Conservation (phyloP, 2,797 vertebrate genomes). For the Tauraco hartlaubi region DNA sequence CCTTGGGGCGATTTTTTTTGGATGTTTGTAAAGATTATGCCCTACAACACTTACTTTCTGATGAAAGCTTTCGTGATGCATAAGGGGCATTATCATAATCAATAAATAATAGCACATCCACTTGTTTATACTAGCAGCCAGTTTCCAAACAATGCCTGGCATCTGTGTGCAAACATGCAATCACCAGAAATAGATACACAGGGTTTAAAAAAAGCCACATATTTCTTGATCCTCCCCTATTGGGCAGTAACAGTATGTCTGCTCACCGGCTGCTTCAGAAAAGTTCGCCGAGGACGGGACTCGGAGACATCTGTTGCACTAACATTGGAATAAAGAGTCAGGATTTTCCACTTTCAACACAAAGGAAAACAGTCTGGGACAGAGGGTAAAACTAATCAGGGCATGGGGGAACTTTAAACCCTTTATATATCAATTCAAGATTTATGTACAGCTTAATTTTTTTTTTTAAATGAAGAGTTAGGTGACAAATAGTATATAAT, state of each 20-base stretch:
- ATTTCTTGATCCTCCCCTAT: neutral
- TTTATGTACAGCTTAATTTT: neutral
- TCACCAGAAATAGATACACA: neutral
- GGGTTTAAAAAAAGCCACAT: neutral
- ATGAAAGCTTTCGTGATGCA: rapidly evolving
- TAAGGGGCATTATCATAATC: rapidly evolving
- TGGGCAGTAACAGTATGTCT: neutral
- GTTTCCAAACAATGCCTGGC: neutral
- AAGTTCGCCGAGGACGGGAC: rapidly evolving
- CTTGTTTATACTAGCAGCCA: neutral
- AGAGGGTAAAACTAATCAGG: neutral
- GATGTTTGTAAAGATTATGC: neutral
- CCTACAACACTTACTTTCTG: neutral
- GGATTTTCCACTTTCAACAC: neutral
- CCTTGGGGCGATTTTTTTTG: no score
- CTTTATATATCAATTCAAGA: neutral
- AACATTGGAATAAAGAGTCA: rapidly evolving
- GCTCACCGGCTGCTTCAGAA: neutral
- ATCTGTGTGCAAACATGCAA: neutral
- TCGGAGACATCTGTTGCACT: conserved; percentile 18
- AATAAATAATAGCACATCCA: neutral
- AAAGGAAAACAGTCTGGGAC: rapidly evolving
- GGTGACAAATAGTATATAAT: neutral
- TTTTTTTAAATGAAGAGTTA: neutral
- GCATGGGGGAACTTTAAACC: neutral